Evolutionary conservation across 2,888 invertebrate species (phyloP).

Genomic region (Andrena bicolor): DNA sequence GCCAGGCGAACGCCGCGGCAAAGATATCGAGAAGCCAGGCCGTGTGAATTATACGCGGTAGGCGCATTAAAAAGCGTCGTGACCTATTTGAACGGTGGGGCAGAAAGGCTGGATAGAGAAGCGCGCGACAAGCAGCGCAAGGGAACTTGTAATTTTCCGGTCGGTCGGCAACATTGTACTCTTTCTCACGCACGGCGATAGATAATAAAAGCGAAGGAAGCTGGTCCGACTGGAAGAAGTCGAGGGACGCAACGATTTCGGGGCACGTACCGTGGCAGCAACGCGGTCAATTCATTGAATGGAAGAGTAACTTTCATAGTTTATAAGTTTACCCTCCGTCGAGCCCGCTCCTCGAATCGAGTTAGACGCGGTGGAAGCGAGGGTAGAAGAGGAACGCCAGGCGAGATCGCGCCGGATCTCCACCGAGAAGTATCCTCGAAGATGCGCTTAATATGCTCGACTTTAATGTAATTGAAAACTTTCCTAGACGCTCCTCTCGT

Average conservation of each 20-base stretch:
- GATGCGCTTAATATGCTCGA: slow-evolving; percentile 63
- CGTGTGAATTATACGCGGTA: slow-evolving; percentile 25
- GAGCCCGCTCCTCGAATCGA: slow-evolving; percentile 39
- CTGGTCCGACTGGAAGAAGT: slow-evolving; percentile 22
- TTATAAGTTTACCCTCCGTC: slow-evolving; percentile 70
- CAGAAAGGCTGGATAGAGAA: not conserved
- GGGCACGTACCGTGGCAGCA: slow-evolving; percentile 62
- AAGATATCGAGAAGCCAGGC: not conserved
- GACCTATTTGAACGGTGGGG: slow-evolving; percentile 29
- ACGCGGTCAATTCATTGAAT: slow-evolving; percentile 73
- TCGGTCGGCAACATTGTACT: slow-evolving; percentile 54
- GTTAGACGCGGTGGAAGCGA: slow-evolving; percentile 10
- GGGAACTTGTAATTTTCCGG: slow-evolving; percentile 69
- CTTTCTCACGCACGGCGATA: slow-evolving; percentile 54
- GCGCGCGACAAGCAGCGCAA: not conserved
- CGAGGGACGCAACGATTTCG: slow-evolving; percentile 57
- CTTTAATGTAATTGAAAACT: slow-evolving; percentile 74
- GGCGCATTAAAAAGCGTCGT: slow-evolving; percentile 20
- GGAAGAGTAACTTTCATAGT: slow-evolving; percentile 72
- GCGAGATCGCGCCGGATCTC: not conserved
- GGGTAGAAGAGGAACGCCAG: not conserved
- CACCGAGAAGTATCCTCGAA: slow-evolving; percentile 44
- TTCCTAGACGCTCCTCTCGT: slow-evolving; percentile 50
- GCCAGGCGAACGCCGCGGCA: not conserved
- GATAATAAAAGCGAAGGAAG: slow-evolving; percentile 50